Conservation (phyloP, 1,140 invertebrate species). For the Sinella curviseta region DNA sequence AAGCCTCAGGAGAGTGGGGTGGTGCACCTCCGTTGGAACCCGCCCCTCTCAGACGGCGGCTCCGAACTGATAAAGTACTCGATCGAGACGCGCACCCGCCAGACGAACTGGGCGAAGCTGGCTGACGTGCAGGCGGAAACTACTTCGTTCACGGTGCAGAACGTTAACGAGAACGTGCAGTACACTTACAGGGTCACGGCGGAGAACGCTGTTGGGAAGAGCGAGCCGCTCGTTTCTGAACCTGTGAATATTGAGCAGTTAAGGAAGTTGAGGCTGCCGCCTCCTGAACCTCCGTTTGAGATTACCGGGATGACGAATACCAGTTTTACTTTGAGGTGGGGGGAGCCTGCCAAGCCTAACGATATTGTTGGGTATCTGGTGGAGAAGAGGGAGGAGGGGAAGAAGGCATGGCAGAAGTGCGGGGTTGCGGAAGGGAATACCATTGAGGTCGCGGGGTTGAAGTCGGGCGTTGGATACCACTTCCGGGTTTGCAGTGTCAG, state of each 20-base stretch:
- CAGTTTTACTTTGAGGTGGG: constrained; percentile 82
- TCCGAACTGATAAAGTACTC: constrained; percentile 75
- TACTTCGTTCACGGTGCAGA: constrained; percentile 71
- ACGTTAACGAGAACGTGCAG: constrained; percentile 72
- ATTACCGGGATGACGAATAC: constrained; percentile 76
- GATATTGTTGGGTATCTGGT: constrained; percentile 85
- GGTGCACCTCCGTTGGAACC: constrained; percentile 58
- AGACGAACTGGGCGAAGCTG: constrained; percentile 56
- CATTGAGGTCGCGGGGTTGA: constrained; percentile 65
- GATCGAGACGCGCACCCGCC: constrained; percentile 60
- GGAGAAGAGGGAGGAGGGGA: constrained; percentile 72
- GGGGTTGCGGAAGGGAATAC: constrained; percentile 12
- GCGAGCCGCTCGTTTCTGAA: constrained; percentile 60
- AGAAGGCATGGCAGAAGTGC: constrained; percentile 71
- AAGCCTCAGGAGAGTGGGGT: background rate
- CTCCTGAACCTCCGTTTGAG: constrained; percentile 75
- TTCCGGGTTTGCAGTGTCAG: constrained; percentile 58
- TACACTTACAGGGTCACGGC: constrained; percentile 84
- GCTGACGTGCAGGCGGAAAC: constrained; percentile 73
- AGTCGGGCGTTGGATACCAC: constrained; percentile 69
- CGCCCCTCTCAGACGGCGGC: constrained; percentile 77
- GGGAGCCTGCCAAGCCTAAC: constrained; percentile 76
- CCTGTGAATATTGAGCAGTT: constrained; percentile 1
- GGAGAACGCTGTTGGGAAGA: constrained; percentile 75
- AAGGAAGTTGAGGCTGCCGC: constrained; percentile 52